Evolutionary conservation across 2,113 vertebrate species (phyloP), one percentile per base, ranked within the genome.

Genomic region (Centropristis striata): DNA sequence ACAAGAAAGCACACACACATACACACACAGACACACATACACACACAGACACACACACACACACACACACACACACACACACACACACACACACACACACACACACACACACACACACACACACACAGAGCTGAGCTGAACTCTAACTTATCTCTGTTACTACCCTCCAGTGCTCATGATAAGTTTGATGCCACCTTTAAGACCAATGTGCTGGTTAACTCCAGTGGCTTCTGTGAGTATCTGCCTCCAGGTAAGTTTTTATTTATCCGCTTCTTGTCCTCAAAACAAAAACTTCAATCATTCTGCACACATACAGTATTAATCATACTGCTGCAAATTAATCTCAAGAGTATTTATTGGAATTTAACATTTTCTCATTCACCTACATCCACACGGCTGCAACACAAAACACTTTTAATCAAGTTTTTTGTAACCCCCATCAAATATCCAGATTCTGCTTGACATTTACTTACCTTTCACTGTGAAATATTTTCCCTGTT

Each of bases 101-200:
- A 64, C n/a, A 55, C 20, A 73, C 21, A 53, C 20, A 78, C 44
- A 59, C 25, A 51, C 18, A 55, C 10, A 0, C 55, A 46, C 27
- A 36, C 12, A 55, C 18, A 0, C 55, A 41, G 8, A 53, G 36
- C 14, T 37, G 8, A 4, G 50, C 51, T 67, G 50, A 36, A 16
- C 39, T 42, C 42, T 77, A 9, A 85, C 20, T 42, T 20, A 23
- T 32, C 51, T 75, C 25, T 81, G 15, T 61, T 54, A 32, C 27
- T 57, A 1, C 67, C 54, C 44, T 13, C 21, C 81, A 96, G 96
- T 42, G 96, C 95, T 81, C 94, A 96, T 44, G 94, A 96, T 58
- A 94, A 96, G 36, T 96, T 96, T 72, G 96, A 96, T 50, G 94
- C 95, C 21, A 95, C 94, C 53, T 96, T 94, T 81, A 96, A 96